Conservation (phyloP, 2,797 vertebrate species). For the Pogonophryne albipinna region DNA sequence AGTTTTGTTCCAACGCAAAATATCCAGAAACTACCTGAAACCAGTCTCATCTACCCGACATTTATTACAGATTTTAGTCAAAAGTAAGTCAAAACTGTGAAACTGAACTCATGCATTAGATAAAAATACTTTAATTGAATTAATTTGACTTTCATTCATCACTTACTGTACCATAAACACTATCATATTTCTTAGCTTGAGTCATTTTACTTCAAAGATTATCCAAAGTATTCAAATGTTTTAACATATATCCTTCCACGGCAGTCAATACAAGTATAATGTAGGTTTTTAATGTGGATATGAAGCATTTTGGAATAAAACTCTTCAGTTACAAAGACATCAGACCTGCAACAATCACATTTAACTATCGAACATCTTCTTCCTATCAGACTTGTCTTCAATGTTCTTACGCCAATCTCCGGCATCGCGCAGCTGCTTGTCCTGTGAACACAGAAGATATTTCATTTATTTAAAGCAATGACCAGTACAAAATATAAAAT, state of each 20-base stretch:
- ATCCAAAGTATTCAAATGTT: neutral
- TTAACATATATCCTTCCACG: neutral
- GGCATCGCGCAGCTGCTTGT: slow-evolving; percentile 79
- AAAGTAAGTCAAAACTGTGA: neutral
- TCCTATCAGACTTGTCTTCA: slow-evolving; percentile 82
- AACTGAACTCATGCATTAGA: neutral
- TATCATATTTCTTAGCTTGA: too few relatives aligned
- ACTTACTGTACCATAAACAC: slow-evolving; percentile 25
- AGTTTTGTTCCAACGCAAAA: slow-evolving; percentile 45
- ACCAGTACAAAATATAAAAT: neutral
- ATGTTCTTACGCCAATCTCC: slow-evolving; percentile 84
- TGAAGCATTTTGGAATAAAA: slow-evolving; percentile 53
- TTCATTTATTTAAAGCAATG: neutral
- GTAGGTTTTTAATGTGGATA: slow-evolving; percentile 1
- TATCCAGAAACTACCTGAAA: slow-evolving; percentile 18
- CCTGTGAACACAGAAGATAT: slow-evolving; percentile 59
- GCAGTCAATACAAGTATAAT: neutral
- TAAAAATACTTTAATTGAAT: neutral
- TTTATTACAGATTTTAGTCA: neutral
- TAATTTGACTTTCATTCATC: slow-evolving; percentile 2
- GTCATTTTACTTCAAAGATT: neutral
- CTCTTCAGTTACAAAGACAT: slow-evolving; percentile 47
- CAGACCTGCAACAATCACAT: slow-evolving; percentile 28
- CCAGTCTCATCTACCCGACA: neutral
- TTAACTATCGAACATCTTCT: slow-evolving; percentile 88